A percentile compares a stretch with the other conserved stretches of the same genome.
Evolutionary conservation across 2,113 vertebrate species (phyloP).

Genomic region (Tonatia bakeri): DNA sequence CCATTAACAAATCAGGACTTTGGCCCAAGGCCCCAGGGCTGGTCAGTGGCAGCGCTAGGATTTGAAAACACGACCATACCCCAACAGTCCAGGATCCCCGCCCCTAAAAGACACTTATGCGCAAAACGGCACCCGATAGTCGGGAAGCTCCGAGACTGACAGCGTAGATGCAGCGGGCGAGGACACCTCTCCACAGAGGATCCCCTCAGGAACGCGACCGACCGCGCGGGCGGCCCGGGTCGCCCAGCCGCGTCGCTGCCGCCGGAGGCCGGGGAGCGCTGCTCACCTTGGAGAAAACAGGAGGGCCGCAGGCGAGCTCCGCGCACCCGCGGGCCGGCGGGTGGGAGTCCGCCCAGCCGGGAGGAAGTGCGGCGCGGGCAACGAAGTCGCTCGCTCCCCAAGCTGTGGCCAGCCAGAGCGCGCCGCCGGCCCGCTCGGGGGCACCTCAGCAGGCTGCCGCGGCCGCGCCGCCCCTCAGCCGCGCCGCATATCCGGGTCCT

Average conservation of each 20-base stretch:
- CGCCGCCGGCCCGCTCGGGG: not conserved
- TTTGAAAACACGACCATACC: not conserved
- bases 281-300: not conserved
- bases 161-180: not conserved
- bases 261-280: not conserved
- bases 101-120: not conserved
- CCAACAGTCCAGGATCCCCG: not conserved
- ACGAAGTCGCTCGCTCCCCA: not conserved
- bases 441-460: not conserved
- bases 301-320: not conserved
- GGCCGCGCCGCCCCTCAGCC: not conserved
- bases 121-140: not conserved
- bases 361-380: constrained; percentile 14
- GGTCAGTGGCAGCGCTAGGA: not conserved
- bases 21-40: not conserved
- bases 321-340: not conserved
- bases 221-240: not conserved
- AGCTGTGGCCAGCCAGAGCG: not conserved
- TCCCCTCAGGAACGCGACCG: rapidly evolving
- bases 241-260: not conserved
- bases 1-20: not conserved
- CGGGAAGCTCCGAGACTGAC: not conserved
- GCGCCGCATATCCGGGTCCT: constrained; percentile 39
- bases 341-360: not conserved
- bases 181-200: not conserved